Percentiles rank a stretch among this genome's conserved stretches.
Evolutionary conservation across 2,797 vertebrate species (phyloP).

Genomic region (Micropoecilia bifurca): DNA sequence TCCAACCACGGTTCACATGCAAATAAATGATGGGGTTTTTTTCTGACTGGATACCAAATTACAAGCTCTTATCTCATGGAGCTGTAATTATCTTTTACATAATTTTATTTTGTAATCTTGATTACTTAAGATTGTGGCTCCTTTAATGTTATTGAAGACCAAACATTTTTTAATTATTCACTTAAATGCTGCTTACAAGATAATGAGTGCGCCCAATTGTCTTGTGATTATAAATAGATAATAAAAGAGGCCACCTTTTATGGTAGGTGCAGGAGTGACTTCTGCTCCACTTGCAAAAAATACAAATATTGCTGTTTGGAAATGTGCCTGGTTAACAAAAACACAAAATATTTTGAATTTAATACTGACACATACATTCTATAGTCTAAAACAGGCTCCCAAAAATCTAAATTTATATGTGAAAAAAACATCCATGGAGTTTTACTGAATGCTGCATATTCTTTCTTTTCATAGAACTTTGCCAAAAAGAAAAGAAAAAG

Average conservation of each 20-base stretch:
- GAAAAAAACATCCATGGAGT: too few species aligned
- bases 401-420: too few species aligned
- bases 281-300: neutral
- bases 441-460: neutral
- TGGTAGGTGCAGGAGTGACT: conserved; percentile 17
- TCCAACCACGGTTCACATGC: conserved; percentile 9
- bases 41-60: conserved; percentile 22
- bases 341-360: neutral
- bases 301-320: neutral
- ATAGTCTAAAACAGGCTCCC: neutral
- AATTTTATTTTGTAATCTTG: conserved; percentile 12
- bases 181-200: conserved; percentile 56
- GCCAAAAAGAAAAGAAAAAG: neutral
- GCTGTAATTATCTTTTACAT: neutral
- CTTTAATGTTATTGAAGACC: conserved; percentile 18
- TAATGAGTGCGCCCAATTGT: conserved; percentile 60
- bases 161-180: neutral
- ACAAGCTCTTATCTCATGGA: neutral
- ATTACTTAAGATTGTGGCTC: conserved; percentile 35
- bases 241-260: conserved; percentile 54
- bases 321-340: neutral
- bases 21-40: conserved; percentile 17
- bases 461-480: neutral
- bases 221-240: conserved; percentile 46
- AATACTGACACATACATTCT: neutral